Evolutionary conservation across 2,888 invertebrate genomes (phyloP).

Genomic region (Synergus laeviventris): DNA sequence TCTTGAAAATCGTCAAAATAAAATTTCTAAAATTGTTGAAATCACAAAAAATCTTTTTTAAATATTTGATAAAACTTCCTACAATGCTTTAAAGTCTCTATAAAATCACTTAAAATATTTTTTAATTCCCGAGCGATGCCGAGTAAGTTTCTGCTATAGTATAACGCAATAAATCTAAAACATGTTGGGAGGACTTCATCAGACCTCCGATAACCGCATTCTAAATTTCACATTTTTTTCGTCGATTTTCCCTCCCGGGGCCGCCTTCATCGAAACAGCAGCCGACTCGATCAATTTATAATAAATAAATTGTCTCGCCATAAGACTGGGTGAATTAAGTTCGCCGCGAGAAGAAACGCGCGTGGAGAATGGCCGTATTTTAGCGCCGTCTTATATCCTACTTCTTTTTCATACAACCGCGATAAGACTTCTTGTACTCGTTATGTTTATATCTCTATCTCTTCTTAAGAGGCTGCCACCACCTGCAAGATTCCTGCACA

Average conservation of each 20-base stretch:
- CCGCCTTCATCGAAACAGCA: background rate
- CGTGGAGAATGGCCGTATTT: constrained; percentile 41
- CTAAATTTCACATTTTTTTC: constrained; percentile 3
- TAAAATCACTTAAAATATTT: no score
- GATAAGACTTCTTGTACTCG: constrained; percentile 40
- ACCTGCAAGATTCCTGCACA: constrained; percentile 29
- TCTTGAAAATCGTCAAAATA: no score
- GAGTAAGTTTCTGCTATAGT: no score
- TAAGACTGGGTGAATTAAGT: constrained; percentile 20
- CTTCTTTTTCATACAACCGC: constrained; percentile 5
- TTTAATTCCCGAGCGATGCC: no score
- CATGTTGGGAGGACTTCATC: background rate
- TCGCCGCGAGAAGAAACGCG: constrained; percentile 30
- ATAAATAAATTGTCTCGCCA: constrained; percentile 51
- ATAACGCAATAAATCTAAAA: background rate
- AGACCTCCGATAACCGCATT: constrained; percentile 7
- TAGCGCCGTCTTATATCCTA: constrained; percentile 35
- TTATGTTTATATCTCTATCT: constrained; percentile 41
- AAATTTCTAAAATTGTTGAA: no score
- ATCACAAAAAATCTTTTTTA: no score
- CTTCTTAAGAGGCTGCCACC: constrained; percentile 38
- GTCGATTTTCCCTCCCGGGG: constrained; percentile 6
- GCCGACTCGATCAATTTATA: constrained; percentile 51
- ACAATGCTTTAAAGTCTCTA: no score
- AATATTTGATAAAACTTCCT: no score